Evolutionary conservation across 1,140 invertebrate species (phyloP).

Genomic region (Agrypnia vestita): DNA sequence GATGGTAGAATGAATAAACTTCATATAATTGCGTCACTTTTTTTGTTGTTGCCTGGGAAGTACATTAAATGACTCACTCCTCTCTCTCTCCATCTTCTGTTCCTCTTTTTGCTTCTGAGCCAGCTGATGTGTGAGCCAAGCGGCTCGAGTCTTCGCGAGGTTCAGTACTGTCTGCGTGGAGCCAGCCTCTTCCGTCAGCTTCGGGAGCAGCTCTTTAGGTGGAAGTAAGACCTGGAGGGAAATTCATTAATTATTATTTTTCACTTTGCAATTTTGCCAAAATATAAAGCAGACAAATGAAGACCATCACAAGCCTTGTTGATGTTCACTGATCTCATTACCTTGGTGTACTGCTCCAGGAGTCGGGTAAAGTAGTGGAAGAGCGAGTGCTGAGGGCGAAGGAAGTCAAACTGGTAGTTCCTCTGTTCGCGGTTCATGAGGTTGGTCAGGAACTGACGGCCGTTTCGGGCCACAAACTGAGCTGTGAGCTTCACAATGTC

Average conservation of each 20-base stretch:
- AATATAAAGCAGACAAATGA: background rate
- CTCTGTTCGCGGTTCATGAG: conserved; percentile 98
- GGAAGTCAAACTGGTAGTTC: conserved; percentile 99
- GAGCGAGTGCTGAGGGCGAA: conserved; percentile 97
- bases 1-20: too few species aligned
- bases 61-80: conserved; percentile 75
- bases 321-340: too few species aligned
- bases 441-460: conserved; percentile 97
- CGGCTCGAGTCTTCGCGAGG: conserved; percentile 94
- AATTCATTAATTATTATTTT: background rate
- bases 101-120: conserved; percentile 93
- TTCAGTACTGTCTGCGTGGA: conserved; percentile 87
- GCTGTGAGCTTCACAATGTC: conserved; percentile 99
- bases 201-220: conserved; percentile 90
- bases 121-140: conserved; percentile 97
- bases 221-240: conserved; percentile 83
- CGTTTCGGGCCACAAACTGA: conserved; percentile 98
- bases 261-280: background rate
- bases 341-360: conserved; percentile 98
- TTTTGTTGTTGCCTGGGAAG: too few species aligned
- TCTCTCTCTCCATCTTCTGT: conserved; percentile 94
- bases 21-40: too few species aligned
- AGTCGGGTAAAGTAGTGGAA: conserved; percentile 99
- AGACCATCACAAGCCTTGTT: too few species aligned
- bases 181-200: conserved; percentile 85